Evolutionary conservation across 2,113 vertebrate species (phyloP), one percentile per base, ranked within the genome.

Genomic region (Tenebrosternarchus preto): DNA sequence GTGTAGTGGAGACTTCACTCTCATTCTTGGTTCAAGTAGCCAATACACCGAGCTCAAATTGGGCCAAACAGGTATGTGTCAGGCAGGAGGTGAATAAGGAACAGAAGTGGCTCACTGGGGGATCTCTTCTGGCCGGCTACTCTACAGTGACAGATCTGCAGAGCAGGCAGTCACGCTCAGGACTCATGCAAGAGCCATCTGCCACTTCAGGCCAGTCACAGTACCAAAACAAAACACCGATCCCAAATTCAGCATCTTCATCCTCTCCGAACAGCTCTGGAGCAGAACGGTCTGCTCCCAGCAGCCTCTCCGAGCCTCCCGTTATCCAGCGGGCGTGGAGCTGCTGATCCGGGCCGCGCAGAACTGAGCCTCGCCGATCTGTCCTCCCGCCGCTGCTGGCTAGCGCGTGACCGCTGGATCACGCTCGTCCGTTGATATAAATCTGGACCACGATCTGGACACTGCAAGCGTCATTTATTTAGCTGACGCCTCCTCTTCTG

Each of bases 121-220:
- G 9, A 7, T 27, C 63, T 78, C 71, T 77, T 60, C 68, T 56
- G 68, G 55, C 53, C 29, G 56, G 27, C 66, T 73, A 46, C 68
- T 66, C 46, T 43, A 22, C 61, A 36, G 64, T 77, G 59, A 77
- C 74, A 84, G 82, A 73, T 81, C 74, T 84, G 57, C 63, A 61
- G 74, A 39, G 27, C 56, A 75, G 64, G 78, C 78, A 73, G 56
- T 39, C 73, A 39, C 43, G 78, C 63, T 74, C 9, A 16, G 63
- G 78, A 66, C 67, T 77, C 60, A 31, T 56, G 53, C 78, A 72
- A 8, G 78, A 68, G 73, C 78, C 82, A 80, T 84, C 82, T 80
- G 82, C 56, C 70, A 78, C 77, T 63, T 57, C 17, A 33, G 50
- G 55, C 56, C 29, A 16, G 20, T 83, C 78, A 29, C 12, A 69